A percentile compares a stretch with the other conserved stretches of the same genome.
phyloP scores from a whole-genome alignment of 2,888 invertebrate species.

The Eupithecia vulgata region DNA sequence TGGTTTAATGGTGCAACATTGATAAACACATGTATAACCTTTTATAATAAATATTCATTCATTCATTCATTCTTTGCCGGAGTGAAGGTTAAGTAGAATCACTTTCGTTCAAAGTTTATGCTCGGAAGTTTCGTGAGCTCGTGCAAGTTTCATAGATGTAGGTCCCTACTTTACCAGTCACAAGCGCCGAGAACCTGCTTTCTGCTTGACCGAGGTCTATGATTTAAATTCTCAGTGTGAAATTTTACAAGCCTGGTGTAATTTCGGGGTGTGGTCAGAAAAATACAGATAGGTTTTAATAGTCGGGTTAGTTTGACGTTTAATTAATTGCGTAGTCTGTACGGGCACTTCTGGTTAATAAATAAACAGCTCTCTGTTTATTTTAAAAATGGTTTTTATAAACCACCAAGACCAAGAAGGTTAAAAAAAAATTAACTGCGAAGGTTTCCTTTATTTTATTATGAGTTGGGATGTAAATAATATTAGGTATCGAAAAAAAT shows the following conservation, averaged over 20 bases:
- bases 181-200: conserved; percentile 15
- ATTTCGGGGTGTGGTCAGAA: conserved; percentile 49
- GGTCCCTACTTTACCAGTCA: neutral
- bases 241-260: conserved; percentile 51
- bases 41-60: too few species aligned
- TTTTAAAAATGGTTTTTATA: neutral
- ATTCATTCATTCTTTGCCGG: neutral
- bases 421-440: too few species aligned
- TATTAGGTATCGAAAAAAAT: neutral
- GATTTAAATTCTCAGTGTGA: conserved; percentile 61
- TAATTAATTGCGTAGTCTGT: conserved; percentile 38
- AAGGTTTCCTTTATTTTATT: neutral
- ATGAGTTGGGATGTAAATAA: neutral
- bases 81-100: neutral
- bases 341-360: conserved; percentile 27
- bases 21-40: too few species aligned
- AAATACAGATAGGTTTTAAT: conserved; percentile 44
- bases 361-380: conserved; percentile 20
- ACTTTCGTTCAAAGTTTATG: neutral
- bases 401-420: neutral
- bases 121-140: neutral
- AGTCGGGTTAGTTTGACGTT: conserved; percentile 42
- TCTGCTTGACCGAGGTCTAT: conserved; percentile 18
- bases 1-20: too few species aligned
- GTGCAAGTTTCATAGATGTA: neutral